phyloP scores from a whole-genome alignment of 2,113 vertebrate genomes.

The Uria lomvia region DNA sequence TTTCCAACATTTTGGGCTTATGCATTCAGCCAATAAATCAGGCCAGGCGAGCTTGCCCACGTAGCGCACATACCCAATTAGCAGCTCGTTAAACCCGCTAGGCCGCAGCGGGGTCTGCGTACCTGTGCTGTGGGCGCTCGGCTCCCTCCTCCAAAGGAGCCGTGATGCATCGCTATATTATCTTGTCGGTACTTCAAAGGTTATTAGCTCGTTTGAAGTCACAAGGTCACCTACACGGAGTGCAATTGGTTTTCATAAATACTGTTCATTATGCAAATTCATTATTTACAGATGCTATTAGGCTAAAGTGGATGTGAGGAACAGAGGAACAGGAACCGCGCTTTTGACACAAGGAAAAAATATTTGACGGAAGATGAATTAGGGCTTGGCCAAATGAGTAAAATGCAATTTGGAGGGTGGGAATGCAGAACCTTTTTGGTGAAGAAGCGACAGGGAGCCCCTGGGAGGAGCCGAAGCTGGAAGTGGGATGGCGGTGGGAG shows the following conservation, averaged over 20 bases:
- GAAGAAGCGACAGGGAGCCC: neutral
- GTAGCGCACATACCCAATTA: accelerated
- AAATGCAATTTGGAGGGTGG: neutral
- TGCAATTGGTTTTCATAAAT: neutral
- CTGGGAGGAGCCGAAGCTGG: neutral
- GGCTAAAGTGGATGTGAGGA: neutral
- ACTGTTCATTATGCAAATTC: constrained; percentile 3
- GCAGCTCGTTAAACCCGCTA: neutral
- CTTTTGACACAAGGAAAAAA: neutral
- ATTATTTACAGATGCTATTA: neutral
- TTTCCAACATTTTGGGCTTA: neutral
- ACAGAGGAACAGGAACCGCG: neutral
- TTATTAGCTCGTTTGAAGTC: neutral
- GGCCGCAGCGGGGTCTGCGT: accelerated
- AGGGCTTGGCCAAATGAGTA: neutral
- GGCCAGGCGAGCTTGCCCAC: neutral
- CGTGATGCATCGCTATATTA: accelerated
- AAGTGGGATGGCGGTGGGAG: neutral
- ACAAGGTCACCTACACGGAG: neutral
- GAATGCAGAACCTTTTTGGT: neutral
- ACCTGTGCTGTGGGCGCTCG: accelerated
- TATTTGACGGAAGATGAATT: neutral
- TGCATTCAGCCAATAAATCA: too few species aligned
- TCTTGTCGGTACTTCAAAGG: neutral
- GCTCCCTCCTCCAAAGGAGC: neutral